A percentile compares a stretch with the other conserved stretches of the same genome.
Conservation (phyloP, 1,140 invertebrate species). For the Bombus waltoni region DNA sequence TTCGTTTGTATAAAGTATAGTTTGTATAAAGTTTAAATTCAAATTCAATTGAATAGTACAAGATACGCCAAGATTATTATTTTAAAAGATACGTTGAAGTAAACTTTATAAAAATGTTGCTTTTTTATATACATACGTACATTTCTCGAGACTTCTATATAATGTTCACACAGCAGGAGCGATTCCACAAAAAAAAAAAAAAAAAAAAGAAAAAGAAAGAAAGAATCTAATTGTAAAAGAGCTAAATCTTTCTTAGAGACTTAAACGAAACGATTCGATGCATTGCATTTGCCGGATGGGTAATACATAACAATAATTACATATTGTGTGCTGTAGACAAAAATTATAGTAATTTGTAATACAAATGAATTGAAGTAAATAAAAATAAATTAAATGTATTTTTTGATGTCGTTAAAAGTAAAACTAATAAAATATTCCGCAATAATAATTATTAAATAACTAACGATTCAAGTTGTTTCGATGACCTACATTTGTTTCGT, state of each 20-base stretch:
- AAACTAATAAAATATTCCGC: constrained; percentile 20
- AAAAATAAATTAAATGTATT: constrained; percentile 35
- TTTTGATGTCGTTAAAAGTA: constrained; percentile 12
- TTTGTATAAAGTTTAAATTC: background rate
- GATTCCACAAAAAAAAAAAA: background rate
- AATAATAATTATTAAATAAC: constrained; percentile 2
- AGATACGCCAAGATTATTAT: background rate
- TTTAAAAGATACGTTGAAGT: constrained; percentile 11
- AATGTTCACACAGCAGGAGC: background rate
- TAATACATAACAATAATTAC: background rate
- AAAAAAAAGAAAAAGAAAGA: background rate
- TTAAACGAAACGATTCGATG: background rate
- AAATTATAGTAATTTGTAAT: constrained; percentile 35
- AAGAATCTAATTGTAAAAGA: background rate
- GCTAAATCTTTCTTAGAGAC: background rate
- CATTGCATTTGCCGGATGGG: background rate
- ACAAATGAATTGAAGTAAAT: constrained; percentile 8
- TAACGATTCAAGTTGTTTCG: background rate
- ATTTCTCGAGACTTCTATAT: background rate
- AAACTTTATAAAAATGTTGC: constrained; percentile 16
- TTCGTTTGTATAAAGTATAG: constrained; percentile 11
- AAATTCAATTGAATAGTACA: background rate
- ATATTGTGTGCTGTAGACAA: constrained; percentile 13
- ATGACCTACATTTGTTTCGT: background rate
- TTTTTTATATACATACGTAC: constrained; percentile 10